Evolutionary conservation across 2,888 invertebrate species (phyloP), one percentile per base, ranked within the genome.

Genomic region (Oligia strigilis): DNA sequence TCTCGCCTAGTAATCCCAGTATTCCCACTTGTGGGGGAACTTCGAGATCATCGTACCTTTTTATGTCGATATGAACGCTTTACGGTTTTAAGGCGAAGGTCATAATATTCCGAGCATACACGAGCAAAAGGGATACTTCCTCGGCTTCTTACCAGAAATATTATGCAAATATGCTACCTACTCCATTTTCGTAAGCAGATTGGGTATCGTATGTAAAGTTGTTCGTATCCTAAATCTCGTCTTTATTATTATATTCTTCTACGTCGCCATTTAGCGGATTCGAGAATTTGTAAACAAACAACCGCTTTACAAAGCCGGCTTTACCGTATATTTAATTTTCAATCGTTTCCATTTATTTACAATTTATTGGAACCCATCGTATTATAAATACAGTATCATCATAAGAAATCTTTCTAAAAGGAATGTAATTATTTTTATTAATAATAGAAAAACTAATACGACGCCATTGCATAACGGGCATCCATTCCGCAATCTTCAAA

Each of bases 131-230:
- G 90, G 88, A 92, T 93, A 91, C 91, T 91, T 91, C 83, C 82
- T 86, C 86, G 89, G 86, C 91, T 91, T 88, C 87, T 87, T 91
- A 92, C 92, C 90, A 89, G 84, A 88, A 92, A 92, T 93, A 94
- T 93, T 94, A 95, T 94, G 94, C 91, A 94, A 94, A 95, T 94
- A 91, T 86, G 85, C 87, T 90, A 87, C 87, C 91, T 91, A 91
- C 87, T 89, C 84, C 89, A 92, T 92, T 94, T 93, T 91, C 82
- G 88, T 88, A 89, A 91, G 91, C 91, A 91, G 88, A 91, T 90
- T 83, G 86, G 79, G 86, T 89, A 87, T 90, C 89, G 86, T 92
- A 89, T 91, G 92, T 92, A 92, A 92, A 92, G 92, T 92, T 91
- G 90, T 90, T 90, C 83, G 78, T 86, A 85, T 89, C 89, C 89